Evolutionary conservation across 2,113 vertebrate genomes (phyloP).

Genomic region (Pachycephala philippinensis): DNA sequence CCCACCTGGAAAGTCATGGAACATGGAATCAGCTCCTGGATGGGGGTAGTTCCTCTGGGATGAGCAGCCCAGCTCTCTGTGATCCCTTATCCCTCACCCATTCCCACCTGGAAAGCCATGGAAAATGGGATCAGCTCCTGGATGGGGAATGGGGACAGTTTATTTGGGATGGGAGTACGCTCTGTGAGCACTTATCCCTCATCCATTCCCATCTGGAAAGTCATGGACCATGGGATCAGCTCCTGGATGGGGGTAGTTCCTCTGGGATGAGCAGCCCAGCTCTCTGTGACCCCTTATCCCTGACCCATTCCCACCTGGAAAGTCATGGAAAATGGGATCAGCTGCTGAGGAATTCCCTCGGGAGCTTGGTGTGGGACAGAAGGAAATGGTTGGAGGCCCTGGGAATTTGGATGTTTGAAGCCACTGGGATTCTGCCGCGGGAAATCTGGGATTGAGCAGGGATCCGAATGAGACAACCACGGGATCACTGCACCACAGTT

Average conservation of each 20-base stretch:
- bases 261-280: no score
- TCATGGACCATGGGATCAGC: no score
- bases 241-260: no score
- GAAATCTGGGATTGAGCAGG: neutral
- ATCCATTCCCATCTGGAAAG: no score
- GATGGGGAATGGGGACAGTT: no score
- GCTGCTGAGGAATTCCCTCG: neutral
- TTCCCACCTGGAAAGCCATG: no score
- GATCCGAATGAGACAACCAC: rapidly evolving
- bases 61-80: no score
- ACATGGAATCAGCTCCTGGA: rapidly evolving
- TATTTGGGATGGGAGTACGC: no score
- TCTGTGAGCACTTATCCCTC: no score
- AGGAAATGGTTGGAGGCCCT: neutral
- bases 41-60: neutral
- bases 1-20: neutral
- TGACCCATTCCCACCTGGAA: no score
- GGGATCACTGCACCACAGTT: neutral
- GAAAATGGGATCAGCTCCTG: no score
- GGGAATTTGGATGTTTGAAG: neutral
- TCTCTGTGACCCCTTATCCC: no score
- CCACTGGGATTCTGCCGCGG: rapidly evolving
- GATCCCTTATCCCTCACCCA: rapidly evolving
- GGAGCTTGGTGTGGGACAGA: neutral
- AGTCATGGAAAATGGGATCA: rapidly evolving